Evolutionary conservation across 2,888 invertebrate genomes (phyloP), one percentile per base, ranked within the genome.

Genomic region (Harmothoe impar): DNA sequence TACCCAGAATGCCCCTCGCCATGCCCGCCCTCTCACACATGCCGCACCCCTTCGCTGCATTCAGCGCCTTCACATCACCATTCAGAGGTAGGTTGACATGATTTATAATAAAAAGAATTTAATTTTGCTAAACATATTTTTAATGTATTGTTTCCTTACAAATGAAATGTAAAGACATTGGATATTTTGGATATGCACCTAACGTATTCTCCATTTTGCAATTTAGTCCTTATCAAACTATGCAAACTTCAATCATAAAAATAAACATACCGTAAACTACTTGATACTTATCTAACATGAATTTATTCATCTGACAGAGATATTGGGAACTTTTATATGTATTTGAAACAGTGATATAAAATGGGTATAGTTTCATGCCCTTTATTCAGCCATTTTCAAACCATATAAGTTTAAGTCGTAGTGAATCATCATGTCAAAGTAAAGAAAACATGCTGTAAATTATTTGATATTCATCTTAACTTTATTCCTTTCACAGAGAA

Each of bases 1-100:
- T 90, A 78, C 91, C 88, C 25, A 78, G 89, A 15, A 31, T 91
- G 17, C 89, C 91, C 33, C 43, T 89, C 17, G n/a, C 51, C 29
- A 35, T 89, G 29, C 89, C 89, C 20, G n/a, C 77, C 43, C 78
- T 89, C 15, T 5, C 89, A 3, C 77, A 31, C 31, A 5, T 78
- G 51, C n/a, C 35, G 62, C 89, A 89, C 1, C 89, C 86, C 29
- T 86, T 31, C 86, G 23, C 31, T 1, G 54, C 86, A 25, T 86
- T 86, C 86, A 54, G 86, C 31, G 86, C 86, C 10, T 86, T 86
- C 86, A 25, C 86, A 10, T 52, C 86, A 56, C 86, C 52, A 17
- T 86, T 54, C 86, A 86, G 86, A 86, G 56, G 86, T 86, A 29
- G 5, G 86, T 85, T n/a, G n/a, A n/a, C n/a, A n/a, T 23, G 7